Conservation (phyloP, 92 coral and sea anemone species). For the Muricea muricata region DNA sequence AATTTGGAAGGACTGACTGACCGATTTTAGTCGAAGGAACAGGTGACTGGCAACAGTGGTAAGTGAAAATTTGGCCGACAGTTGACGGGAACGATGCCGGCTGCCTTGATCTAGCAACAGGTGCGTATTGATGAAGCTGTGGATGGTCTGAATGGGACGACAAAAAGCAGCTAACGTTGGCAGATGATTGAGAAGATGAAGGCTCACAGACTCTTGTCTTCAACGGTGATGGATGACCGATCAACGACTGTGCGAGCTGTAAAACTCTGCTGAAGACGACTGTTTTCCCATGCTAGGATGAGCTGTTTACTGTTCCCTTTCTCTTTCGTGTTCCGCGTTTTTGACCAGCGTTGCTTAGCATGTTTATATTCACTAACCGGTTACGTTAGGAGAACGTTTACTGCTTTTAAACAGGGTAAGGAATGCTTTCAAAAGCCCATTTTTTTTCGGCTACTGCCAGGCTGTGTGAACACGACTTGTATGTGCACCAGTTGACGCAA, state of each 20-base stretch:
- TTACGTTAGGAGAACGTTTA: slow-evolving; percentile 49
- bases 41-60: too few species aligned
- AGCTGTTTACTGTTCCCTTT: too few species aligned
- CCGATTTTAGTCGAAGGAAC: too few species aligned
- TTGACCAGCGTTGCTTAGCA: slow-evolving; percentile 57
- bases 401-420: slow-evolving; percentile 41
- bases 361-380: slow-evolving; percentile 58
- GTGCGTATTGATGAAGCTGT: too few species aligned
- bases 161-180: not conserved
- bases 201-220: too few species aligned
- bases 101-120: too few species aligned
- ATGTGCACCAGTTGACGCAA: slow-evolving; percentile 57
- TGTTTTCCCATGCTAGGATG: slow-evolving; percentile 31
- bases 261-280: slow-evolving; percentile 54
- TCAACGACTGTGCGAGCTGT: too few species aligned
- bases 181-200: not conserved
- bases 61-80: too few species aligned
- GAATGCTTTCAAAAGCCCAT: slow-evolving; percentile 42
- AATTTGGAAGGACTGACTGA: too few species aligned
- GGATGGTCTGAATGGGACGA: too few species aligned
- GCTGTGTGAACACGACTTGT: slow-evolving; percentile 65
- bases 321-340: slow-evolving; percentile 54
- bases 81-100: too few species aligned
- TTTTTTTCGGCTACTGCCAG: slow-evolving; percentile 62
- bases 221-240: not conserved